Conservation (phyloP, 2,113 vertebrate genomes). For the Poecile atricapillus region DNA sequence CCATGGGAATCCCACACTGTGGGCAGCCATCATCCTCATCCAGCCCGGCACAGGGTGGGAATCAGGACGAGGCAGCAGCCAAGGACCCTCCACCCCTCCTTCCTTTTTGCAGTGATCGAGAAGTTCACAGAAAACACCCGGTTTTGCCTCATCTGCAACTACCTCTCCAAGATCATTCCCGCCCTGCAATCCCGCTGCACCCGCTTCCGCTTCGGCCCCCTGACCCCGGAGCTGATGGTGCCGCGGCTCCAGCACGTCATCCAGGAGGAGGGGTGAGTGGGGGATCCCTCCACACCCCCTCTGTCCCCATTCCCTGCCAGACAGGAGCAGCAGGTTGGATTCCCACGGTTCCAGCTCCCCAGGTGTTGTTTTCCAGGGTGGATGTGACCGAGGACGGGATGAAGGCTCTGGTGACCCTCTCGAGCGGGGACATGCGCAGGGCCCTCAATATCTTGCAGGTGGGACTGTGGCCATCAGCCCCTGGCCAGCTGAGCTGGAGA, state of each 20-base stretch:
- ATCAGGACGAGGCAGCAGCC: rapidly evolving
- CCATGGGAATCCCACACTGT: rapidly evolving
- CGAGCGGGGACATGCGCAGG: conserved; percentile 93
- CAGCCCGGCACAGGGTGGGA: rapidly evolving
- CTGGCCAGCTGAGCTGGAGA: background rate
- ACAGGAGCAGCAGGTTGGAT: background rate
- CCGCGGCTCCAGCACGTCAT: conserved; percentile 87
- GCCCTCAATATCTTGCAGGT: conserved; percentile 97
- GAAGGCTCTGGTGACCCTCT: conserved; percentile 92
- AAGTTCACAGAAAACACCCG: conserved; percentile 97
- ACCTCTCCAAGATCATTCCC: conserved; percentile 97
- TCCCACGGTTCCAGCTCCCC: rapidly evolving
- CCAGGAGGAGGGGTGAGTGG: conserved; percentile 82
- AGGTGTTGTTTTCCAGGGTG: conserved; percentile 73
- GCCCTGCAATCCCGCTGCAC: conserved; percentile 96
- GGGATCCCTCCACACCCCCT: rapidly evolving
- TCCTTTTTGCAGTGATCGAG: conserved; percentile 84
- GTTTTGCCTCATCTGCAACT: conserved; percentile 97
- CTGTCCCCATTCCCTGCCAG: rapidly evolving
- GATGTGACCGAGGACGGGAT: conserved; percentile 88
- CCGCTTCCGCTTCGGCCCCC: conserved; percentile 91
- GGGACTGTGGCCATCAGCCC: background rate
- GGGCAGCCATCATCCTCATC: background rate
- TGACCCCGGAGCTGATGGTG: conserved; percentile 90
- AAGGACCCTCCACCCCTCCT: background rate